Base-by-base conservation (phyloP, 2,888 invertebrate genomes). In the Chalcosyrphus nemorum region DNA sequence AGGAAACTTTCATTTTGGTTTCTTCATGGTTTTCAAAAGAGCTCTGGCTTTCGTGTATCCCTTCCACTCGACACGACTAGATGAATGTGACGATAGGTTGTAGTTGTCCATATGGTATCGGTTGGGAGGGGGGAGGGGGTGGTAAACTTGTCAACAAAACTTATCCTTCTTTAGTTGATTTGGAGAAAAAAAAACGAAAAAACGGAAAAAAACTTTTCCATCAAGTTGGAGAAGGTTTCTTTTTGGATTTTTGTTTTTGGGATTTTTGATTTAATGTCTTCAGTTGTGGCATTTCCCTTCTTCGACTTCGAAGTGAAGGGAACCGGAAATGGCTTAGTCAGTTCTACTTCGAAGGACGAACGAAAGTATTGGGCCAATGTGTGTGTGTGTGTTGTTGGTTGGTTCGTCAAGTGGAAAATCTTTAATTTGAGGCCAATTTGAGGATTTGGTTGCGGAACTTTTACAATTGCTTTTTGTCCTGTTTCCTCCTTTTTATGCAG, bases 111-210 rank as follows among this genome's bases (percentile, higher is more conserved):
- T 13, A 21, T 71, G 7, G n/a, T 17, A 27, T 29, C 15, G 72
- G 29, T 78, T 41, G 24, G 17, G n/a, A n/a, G n/a, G n/a, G n/a
- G n/a, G n/a, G n/a, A n/a, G n/a, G n/a, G n/a, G n/a, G 19, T 4
- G 41, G 47, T 47, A 63, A 78, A 72, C 61, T 72, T 72, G 65
- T 72, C 47, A 77, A 59, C 77, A 59, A 50, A 63, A 74, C 54
- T 63, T 72, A 13, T 43, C 24, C 15, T 24, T 32, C 6, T 13
- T 41, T 7, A 13, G 32, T 35, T 56, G 32, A 32, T 19, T 52
- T 52, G 11, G 17, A 2, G 35, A 11, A 29, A n/a, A n/a, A n/a
- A n/a, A n/a, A n/a, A n/a, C n/a, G n/a, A n/a, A n/a, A n/a, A n/a
- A n/a, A n/a, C n/a, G n/a, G n/a, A n/a, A n/a, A n/a, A n/a, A 47